A percentile compares a stretch with the other conserved stretches of the same genome.
Conservation (phyloP, 1,140 invertebrate genomes). For the Drosophila teissieri region DNA sequence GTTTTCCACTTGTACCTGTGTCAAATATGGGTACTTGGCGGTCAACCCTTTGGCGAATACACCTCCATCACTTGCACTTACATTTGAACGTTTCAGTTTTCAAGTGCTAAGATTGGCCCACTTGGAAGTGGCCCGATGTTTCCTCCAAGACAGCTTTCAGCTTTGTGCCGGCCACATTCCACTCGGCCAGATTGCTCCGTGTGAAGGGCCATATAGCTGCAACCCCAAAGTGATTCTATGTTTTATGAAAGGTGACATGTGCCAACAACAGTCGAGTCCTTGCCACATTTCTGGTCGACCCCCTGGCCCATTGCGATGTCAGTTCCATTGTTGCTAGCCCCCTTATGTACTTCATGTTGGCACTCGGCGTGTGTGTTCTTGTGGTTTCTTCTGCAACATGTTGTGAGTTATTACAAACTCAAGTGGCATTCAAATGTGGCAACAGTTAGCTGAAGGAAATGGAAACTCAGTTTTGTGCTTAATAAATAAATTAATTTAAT, state of each 20-base stretch:
- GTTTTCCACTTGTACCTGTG: constrained; percentile 36
- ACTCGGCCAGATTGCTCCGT: constrained; percentile 26
- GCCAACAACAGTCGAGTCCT: constrained; percentile 67
- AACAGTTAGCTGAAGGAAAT: constrained; percentile 44
- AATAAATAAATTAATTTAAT: constrained; percentile 17
- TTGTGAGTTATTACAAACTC: constrained; percentile 73
- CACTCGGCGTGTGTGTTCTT: constrained; percentile 26
- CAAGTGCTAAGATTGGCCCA: constrained; percentile 20
- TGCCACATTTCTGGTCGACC: constrained; percentile 47
- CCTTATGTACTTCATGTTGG: constrained; percentile 15
- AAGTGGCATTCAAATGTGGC: constrained; percentile 56
- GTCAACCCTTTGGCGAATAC: constrained; percentile 36
- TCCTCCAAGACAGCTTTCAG: constrained; percentile 32
- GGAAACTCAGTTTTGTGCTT: constrained; percentile 1
- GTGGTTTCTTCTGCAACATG: constrained; percentile 68
- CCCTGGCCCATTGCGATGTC: constrained; percentile 53
- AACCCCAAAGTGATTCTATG: constrained; percentile 73
- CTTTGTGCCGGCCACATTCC: constrained; percentile 39
- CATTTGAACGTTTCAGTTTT: constrained; percentile 50
- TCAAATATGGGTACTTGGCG: constrained; percentile 50
- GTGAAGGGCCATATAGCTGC: constrained; percentile 44
- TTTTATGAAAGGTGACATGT: constrained; percentile 80
- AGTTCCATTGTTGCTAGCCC: constrained; percentile 54
- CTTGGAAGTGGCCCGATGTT: constrained; percentile 12
- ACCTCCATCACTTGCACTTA: constrained; percentile 35